Evolutionary conservation across 2,797 vertebrate genomes (phyloP).

Genomic region (Pelochelys cantorii): DNA sequence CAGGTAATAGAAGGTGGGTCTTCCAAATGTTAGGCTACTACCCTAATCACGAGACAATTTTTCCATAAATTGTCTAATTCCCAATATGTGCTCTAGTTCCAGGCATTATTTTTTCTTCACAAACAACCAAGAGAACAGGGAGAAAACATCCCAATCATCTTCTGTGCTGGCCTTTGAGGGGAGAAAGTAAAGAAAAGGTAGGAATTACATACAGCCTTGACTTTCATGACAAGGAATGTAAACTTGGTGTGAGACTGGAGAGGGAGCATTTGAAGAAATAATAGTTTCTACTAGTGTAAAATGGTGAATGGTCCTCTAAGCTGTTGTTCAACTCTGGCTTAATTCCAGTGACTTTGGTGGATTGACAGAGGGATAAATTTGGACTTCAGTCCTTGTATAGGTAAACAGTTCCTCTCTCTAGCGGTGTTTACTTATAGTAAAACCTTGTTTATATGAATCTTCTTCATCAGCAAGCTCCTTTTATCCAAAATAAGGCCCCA

Average conservation of each 20-base stretch:
- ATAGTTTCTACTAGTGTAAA: background rate
- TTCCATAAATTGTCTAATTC: background rate
- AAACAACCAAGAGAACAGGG: background rate
- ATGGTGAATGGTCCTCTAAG: background rate
- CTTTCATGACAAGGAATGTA: background rate
- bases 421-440: background rate
- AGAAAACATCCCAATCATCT: background rate
- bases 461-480: background rate
- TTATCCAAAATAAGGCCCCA: background rate
- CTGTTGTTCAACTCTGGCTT: conserved; percentile 4
- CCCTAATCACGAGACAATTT: background rate
- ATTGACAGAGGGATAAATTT: background rate
- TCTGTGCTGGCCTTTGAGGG: background rate
- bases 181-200: background rate
- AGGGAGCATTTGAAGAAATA: background rate
- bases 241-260: background rate
- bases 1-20: background rate
- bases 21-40: background rate
- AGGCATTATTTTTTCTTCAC: background rate
- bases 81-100: background rate
- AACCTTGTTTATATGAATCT: background rate
- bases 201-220: background rate
- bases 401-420: background rate
- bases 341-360: background rate
- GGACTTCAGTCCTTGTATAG: background rate